phyloP scores from a whole-genome alignment of 2,888 invertebrate species.

The Hyposoter didymator region DNA sequence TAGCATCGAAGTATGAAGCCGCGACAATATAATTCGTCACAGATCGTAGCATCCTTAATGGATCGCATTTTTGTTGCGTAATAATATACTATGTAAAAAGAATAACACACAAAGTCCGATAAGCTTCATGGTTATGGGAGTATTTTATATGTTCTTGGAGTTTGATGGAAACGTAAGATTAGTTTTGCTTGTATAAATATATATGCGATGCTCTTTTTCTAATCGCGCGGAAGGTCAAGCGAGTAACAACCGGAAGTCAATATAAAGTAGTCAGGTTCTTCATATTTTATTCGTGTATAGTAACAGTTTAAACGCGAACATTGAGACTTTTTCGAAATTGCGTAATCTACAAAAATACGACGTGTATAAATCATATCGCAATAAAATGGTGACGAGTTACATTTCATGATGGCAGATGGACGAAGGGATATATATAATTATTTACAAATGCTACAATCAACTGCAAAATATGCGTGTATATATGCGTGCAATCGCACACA shows the following conservation, averaged over 20 bases:
- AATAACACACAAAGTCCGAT: neutral
- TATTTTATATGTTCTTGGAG: neutral
- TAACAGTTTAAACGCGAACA: conserved; percentile 36
- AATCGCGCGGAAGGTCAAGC: neutral
- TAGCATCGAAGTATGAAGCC: neutral
- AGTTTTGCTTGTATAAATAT: too few species aligned
- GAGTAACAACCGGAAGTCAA: conserved; percentile 29
- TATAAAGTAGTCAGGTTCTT: neutral
- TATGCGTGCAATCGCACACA: neutral
- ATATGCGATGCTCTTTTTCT: too few species aligned
- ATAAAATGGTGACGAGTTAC: neutral
- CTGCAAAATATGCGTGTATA: neutral
- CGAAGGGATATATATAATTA: conserved; percentile 47
- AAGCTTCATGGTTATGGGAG: neutral
- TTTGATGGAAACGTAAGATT: neutral
- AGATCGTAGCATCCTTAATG: neutral
- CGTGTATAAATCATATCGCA: neutral
- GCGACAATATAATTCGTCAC: neutral
- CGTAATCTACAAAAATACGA: neutral
- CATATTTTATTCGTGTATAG: conserved; percentile 46
- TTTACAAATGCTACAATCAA: conserved; percentile 66
- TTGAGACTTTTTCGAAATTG: neutral
- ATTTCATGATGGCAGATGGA: conserved; percentile 22
- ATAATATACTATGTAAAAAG: neutral
- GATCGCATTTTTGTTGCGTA: neutral